Percentiles rank a stretch among this genome's conserved stretches.
Evolutionary conservation across 1,140 invertebrate genomes (phyloP).

Genomic region (Dysdera silvatica): DNA sequence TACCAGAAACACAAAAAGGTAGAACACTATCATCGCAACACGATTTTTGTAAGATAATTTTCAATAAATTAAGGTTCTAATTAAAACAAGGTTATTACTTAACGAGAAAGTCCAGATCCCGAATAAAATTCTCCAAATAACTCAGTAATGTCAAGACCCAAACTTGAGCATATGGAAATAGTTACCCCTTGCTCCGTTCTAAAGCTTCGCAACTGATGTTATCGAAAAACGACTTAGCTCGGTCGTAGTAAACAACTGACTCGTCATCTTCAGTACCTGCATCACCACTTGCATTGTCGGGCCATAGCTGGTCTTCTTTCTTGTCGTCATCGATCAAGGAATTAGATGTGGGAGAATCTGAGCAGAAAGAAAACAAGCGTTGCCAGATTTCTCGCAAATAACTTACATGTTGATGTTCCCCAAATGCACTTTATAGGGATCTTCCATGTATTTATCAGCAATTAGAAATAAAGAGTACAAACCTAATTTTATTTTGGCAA

Average conservation of each 20-base stretch:
- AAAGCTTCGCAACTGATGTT: conserved; percentile 97
- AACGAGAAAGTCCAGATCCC: too few species aligned
- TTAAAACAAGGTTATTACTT: too few species aligned
- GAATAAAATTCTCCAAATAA: too few species aligned
- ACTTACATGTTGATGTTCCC: conserved; percentile 2
- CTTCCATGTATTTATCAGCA: background rate
- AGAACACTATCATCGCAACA: too few species aligned
- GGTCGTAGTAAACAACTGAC: conserved; percentile 68
- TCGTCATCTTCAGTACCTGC: conserved; percentile 40
- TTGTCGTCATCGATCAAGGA: conserved; percentile 50
- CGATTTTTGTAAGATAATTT: too few species aligned
- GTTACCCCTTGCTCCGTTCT: conserved; percentile 73
- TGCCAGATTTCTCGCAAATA: background rate
- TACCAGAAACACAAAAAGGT: too few species aligned
- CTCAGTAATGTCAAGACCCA: conserved; percentile 21
- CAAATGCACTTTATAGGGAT: background rate
- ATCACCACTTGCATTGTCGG: conserved; percentile 48
- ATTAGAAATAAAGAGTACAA: conserved; percentile 35
- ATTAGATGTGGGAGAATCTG: conserved; percentile 17
- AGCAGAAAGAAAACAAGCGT: background rate
- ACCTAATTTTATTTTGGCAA: conserved; percentile 41
- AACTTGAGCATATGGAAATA: background rate
- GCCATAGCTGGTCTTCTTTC: conserved; percentile 40
- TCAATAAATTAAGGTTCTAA: too few species aligned
- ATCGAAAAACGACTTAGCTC: conserved; percentile 97